A percentile compares a stretch with the other conserved stretches of the same genome.
These are phyloP conservation scores for Aurelia coerulea DNA, from an alignment of 30 jellyfish, hydroid and myxozoan species.

Conservation along the genomic window DNA sequence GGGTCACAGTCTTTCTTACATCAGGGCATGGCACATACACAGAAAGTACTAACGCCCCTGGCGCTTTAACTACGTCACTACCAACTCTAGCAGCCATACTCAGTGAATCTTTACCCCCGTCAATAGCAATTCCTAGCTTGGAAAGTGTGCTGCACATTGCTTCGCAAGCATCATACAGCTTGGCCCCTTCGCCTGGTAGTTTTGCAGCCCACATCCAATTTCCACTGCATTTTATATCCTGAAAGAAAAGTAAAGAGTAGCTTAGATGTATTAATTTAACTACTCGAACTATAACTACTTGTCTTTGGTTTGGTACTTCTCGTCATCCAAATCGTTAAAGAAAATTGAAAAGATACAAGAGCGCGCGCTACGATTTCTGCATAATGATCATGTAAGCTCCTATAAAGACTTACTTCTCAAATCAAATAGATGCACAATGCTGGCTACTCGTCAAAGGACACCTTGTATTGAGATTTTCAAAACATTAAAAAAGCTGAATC, in stretches of 20 bases:
- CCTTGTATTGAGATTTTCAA: no score
- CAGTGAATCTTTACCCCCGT: conserved; percentile 93
- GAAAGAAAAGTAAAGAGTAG: neutral
- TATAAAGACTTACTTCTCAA: no score
- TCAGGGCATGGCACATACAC: conserved; percentile 90
- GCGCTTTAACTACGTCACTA: conserved; percentile 83
- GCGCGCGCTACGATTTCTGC: no score
- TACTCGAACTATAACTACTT: no score
- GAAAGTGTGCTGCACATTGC: conserved; percentile 77
- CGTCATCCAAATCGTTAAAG: no score
- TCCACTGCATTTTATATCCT: conserved; percentile 95
- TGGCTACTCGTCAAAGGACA: no score
- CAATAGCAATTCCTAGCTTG: conserved; percentile 82
- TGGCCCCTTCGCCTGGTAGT: conserved; percentile 86
- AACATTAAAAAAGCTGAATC: no score
- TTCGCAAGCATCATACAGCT: conserved; percentile 78
- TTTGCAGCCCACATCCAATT: conserved; percentile 99
- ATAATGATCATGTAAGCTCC: no score
- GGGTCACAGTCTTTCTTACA: conserved; percentile 82
- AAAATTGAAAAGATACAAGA: no score
- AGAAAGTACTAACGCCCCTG: conserved; percentile 86
- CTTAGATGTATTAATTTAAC: no score
- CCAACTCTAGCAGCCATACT: conserved; percentile 94
- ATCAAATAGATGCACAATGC: no score
- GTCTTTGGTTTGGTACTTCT: no score